Evolutionary conservation across 2,113 vertebrate species (phyloP), one percentile per base, ranked within the genome.

Genomic region (Pagrus major): DNA sequence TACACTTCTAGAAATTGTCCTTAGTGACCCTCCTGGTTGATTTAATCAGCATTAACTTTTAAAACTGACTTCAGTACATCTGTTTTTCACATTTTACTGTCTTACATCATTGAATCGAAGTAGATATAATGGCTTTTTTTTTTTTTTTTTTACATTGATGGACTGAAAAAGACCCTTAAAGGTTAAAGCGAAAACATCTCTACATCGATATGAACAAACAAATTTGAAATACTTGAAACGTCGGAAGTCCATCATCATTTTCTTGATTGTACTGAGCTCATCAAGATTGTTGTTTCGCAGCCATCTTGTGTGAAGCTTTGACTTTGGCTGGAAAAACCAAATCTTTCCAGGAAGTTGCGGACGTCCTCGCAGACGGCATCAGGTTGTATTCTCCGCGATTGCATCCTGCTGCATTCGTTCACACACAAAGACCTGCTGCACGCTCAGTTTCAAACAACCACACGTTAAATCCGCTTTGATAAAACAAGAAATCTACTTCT

Each of bases 401-500:
- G 37, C n/a, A 21, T 52, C 61, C 23, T 37, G 10, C 44, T 37
- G 18, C 25, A 37, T 52, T 23, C 9, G 6, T 46, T 44, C 20
- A 6, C 35, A 0, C 52, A 54, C 59, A 49, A 10, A 31, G 9
- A 3, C 15, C 21, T 2, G 46, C 46, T 27, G 51, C 35, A 60
- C 18, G 41, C 20, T 69, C 0, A 39, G 9, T 21, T 16, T 46
- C 8, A 44, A 58, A 64, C n/a, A 35, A 18, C 0, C 1, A 4
- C 15, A 61, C 23, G 0, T 15, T 21, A 4, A 31, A 60, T 75
- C 46, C 20, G 3, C 5, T 33, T 23, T 47, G 20, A 27, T 39
- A 49, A 35, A 56, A 67, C 25, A 65, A 16, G 29, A 15, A 52
- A 79, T 76, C 52, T 25, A 8, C 9, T 46, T 41, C 46, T 63